phyloP scores from a whole-genome alignment of 1,140 invertebrate species.

The Scaptomyza graminum region DNA sequence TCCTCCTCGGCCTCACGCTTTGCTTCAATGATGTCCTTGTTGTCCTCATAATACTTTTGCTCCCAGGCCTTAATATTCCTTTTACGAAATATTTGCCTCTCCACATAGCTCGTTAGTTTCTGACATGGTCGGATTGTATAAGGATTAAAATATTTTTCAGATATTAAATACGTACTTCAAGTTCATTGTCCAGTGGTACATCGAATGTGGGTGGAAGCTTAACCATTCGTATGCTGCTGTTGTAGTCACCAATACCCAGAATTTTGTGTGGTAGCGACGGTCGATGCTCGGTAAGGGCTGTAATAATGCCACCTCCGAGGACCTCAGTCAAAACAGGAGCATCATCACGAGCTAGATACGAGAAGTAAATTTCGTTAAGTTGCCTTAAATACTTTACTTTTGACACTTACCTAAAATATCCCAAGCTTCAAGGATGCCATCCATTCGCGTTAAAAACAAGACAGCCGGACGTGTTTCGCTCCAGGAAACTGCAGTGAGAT shows the following conservation, averaged over 20 bases:
- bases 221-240: constrained; percentile 87
- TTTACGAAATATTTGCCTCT: constrained; percentile 71
- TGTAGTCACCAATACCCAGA: constrained; percentile 86
- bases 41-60: constrained; percentile 74
- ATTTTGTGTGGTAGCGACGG: constrained; percentile 84
- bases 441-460: constrained; percentile 84
- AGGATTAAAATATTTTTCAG: neutral
- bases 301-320: constrained; percentile 83
- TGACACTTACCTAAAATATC: constrained; percentile 84
- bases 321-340: constrained; percentile 84
- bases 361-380: no score
- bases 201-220: constrained; percentile 84
- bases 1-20: constrained; percentile 70
- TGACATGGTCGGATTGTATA: neutral
- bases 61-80: constrained; percentile 70
- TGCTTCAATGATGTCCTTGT: constrained; percentile 80
- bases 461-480: constrained; percentile 84
- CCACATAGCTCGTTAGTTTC: constrained; percentile 58
- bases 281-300: constrained; percentile 85
- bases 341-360: constrained; percentile 83
- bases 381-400: no score
- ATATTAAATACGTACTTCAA: constrained; percentile 31
- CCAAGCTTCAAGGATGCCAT: constrained; percentile 86
- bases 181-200: constrained; percentile 59
- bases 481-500: constrained; percentile 86